phyloP scores from a whole-genome alignment of 2,888 invertebrate species.

The Amiota communis region DNA sequence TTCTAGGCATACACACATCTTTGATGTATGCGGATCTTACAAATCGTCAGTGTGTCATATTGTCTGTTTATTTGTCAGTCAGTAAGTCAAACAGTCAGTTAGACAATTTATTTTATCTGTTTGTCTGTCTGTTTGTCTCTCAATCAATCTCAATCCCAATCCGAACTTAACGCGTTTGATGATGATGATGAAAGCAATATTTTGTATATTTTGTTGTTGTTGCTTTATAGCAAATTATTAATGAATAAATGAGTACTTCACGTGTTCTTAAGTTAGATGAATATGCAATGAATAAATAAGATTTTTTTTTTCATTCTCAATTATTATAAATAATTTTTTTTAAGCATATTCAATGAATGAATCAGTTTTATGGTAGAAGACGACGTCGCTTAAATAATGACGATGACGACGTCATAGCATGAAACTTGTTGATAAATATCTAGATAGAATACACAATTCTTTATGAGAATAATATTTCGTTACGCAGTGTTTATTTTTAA shows the following conservation, averaged over 20 bases:
- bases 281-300: slow-evolving; percentile 10
- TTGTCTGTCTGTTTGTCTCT: slow-evolving; percentile 3
- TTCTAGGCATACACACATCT: not conserved
- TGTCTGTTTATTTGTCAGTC: not conserved
- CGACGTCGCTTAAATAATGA: too few species aligned
- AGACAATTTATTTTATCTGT: not conserved
- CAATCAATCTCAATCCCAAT: not conserved
- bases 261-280: slow-evolving; percentile 6
- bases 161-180: not conserved
- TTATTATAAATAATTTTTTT: not conserved
- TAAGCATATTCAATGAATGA: slow-evolving; percentile 17
- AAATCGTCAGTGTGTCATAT: not conserved
- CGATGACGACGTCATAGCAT: too few species aligned
- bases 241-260: slow-evolving; percentile 26
- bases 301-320: not conserved
- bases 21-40: slow-evolving; percentile 24
- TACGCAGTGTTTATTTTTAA: slow-evolving; percentile 25
- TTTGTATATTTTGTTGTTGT: not conserved
- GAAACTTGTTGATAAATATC: too few species aligned
- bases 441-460: not conserved
- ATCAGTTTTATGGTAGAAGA: not conserved
- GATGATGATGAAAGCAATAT: not conserved
- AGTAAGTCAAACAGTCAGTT: slow-evolving; percentile 6
- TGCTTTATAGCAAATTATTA: slow-evolving; percentile 15
- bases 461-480: not conserved